Evolutionary conservation across 2,113 vertebrate species (phyloP).

Genomic region (Barbus barbus): DNA sequence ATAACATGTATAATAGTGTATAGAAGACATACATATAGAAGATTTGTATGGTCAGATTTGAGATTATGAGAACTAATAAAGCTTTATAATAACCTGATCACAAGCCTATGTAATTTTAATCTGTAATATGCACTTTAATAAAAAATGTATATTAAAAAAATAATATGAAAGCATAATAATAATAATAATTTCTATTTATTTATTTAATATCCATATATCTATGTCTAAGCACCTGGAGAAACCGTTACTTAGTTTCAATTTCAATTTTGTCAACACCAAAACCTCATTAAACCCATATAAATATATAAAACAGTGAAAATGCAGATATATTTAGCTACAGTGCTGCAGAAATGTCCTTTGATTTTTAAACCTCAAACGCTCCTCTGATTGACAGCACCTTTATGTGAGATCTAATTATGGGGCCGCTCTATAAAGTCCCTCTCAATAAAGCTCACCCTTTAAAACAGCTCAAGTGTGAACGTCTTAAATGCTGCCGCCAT

Average conservation of each 20-base stretch:
- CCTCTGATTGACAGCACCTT: slow-evolving; percentile 28
- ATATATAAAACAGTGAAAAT: background rate
- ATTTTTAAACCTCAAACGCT: background rate
- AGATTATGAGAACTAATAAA: no score
- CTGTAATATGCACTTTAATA: no score
- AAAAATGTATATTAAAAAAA: no score
- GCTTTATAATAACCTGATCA: no score
- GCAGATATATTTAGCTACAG: background rate
- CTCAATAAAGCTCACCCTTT: slow-evolving; percentile 36
- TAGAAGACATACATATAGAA: no score
- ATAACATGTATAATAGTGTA: no score
- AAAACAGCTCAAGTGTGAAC: slow-evolving; percentile 51
- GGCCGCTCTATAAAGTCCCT: slow-evolving; percentile 18
- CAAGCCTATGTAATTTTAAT: no score
- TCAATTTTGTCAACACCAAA: background rate
- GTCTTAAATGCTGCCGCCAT: slow-evolving; percentile 43
- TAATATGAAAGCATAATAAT: no score
- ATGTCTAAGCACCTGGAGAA: background rate
- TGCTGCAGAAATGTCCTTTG: background rate
- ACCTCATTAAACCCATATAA: background rate
- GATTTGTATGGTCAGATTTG: no score
- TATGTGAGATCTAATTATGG: slow-evolving; percentile 48
- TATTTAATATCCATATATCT: no score
- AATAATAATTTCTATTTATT: no score
- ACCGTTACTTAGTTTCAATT: background rate